Conservation (phyloP, 2,797 vertebrate species). For the Semaprochilodus insignis region DNA sequence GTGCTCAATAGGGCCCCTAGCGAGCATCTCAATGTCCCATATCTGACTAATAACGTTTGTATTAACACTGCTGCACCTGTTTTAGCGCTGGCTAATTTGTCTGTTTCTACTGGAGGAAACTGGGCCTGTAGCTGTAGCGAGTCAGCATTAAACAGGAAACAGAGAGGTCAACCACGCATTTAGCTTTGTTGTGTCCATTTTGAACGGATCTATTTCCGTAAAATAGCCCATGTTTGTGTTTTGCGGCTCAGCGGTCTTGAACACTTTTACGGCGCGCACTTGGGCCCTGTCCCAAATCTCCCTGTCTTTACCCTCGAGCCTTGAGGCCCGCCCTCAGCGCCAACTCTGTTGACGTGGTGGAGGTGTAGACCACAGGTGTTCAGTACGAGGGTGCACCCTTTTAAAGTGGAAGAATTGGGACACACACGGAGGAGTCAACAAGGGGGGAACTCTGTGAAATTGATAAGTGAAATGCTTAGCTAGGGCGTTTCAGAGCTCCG, state of each 20-base stretch:
- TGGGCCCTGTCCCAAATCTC: background rate
- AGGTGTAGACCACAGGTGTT: background rate
- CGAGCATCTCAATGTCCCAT: no score
- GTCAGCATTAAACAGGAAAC: no score
- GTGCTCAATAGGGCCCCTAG: no score
- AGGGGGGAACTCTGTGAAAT: background rate
- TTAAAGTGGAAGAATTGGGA: background rate
- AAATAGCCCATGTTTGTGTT: no score
- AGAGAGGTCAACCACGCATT: no score
- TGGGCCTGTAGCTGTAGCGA: no score
- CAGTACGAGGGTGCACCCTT: background rate
- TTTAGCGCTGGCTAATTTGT: no score
- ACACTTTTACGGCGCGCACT: background rate
- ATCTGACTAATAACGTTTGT: no score
- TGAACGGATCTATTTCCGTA: no score
- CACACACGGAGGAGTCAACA: background rate
- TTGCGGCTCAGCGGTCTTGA: background rate
- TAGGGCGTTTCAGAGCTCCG: background rate
- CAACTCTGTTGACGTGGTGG: background rate
- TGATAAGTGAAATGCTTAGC: background rate
- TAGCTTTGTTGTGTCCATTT: background rate
- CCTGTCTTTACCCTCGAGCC: background rate
- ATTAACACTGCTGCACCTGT: no score
- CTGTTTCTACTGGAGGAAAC: no score
- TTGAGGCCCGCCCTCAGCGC: background rate